These are phyloP conservation scores for Theodoxus fluviatilis DNA, from an alignment of 2,888 invertebrate genomes.

Conservation along the genomic window DNA sequence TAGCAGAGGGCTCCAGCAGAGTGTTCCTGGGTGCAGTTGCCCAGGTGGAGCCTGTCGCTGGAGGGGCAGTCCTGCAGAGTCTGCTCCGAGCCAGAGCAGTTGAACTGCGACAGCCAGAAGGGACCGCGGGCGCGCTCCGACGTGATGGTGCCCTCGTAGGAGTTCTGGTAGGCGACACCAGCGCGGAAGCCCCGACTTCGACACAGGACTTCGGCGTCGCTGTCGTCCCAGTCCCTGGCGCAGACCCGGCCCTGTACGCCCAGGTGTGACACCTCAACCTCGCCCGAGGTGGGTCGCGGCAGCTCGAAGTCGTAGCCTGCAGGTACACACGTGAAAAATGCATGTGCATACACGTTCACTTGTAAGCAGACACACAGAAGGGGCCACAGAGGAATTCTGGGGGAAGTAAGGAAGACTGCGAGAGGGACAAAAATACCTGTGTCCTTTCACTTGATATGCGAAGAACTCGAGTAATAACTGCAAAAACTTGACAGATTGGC, in stretches of 20 bases:
- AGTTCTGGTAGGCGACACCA: slow-evolving; percentile 48
- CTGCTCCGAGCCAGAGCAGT: slow-evolving; percentile 50
- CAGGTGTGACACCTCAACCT: slow-evolving; percentile 52
- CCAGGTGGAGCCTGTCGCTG: slow-evolving; percentile 39
- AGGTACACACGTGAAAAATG: too few species aligned
- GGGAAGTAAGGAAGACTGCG: too few species aligned
- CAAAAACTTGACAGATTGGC: too few species aligned
- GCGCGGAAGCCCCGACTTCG: slow-evolving; percentile 36
- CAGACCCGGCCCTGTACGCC: slow-evolving; percentile 66
- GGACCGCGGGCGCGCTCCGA: slow-evolving; percentile 40
- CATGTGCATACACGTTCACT: too few species aligned
- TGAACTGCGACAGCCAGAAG: slow-evolving; percentile 49
- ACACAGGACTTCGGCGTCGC: slow-evolving; percentile 52
- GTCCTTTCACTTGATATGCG: too few species aligned
- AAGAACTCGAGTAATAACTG: too few species aligned
- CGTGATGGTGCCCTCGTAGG: slow-evolving; percentile 24
- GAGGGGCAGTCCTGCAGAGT: slow-evolving; percentile 43
- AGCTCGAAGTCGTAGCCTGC: too few species aligned
- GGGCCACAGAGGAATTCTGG: too few species aligned
- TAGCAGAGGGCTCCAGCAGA: slow-evolving; percentile 54
- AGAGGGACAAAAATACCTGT: too few species aligned
- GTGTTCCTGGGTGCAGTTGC: slow-evolving; percentile 46
- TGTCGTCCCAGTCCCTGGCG: slow-evolving; percentile 45
- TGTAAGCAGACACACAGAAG: too few species aligned
- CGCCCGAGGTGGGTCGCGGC: too few species aligned